phyloP scores from a whole-genome alignment of 2,797 vertebrate species.

The Gymnoscopelus braueri region DNA sequence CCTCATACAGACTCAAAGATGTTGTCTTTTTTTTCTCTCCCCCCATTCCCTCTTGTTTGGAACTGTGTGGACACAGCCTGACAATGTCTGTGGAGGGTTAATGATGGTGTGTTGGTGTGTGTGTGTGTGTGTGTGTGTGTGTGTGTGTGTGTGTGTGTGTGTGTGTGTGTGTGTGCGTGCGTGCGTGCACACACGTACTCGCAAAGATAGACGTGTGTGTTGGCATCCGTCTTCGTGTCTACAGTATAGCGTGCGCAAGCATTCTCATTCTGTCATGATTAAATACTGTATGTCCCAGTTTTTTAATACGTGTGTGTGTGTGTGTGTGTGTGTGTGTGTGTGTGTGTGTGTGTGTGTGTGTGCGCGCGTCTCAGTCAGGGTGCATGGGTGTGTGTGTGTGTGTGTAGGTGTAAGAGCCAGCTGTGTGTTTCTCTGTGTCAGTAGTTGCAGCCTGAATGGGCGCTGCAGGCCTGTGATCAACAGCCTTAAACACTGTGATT shows the following conservation, averaged over 20 bases:
- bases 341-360: constrained; percentile 19
- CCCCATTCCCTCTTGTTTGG: constrained; percentile 16
- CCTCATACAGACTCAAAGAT: constrained; percentile 50
- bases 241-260: too few species aligned
- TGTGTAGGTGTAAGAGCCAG: constrained; percentile 19
- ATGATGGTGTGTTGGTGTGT: constrained; percentile 15
- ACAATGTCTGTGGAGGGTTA: constrained; percentile 23
- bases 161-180: not conserved
- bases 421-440: constrained; percentile 45
- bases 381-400: not conserved
- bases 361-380: not conserved
- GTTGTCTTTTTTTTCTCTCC: constrained; percentile 34
- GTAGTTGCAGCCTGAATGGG: constrained; percentile 38
- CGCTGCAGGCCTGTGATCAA: constrained; percentile 72
- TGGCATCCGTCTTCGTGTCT: too few species aligned
- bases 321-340: constrained; percentile 7
- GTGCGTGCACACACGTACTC: too few species aligned
- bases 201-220: too few species aligned
- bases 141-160: constrained; percentile 2
- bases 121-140: constrained; percentile 2
- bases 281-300: not conserved
- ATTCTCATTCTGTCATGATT: too few species aligned
- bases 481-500: constrained; percentile 76
- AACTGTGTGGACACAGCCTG: constrained; percentile 15
- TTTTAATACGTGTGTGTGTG: constrained; percentile 3